Percentiles rank a stretch among this genome's conserved stretches.
These are phyloP conservation scores for Ceyx margarethae DNA, from an alignment of 2,113 vertebrate species.

Conservation along the genomic window DNA sequence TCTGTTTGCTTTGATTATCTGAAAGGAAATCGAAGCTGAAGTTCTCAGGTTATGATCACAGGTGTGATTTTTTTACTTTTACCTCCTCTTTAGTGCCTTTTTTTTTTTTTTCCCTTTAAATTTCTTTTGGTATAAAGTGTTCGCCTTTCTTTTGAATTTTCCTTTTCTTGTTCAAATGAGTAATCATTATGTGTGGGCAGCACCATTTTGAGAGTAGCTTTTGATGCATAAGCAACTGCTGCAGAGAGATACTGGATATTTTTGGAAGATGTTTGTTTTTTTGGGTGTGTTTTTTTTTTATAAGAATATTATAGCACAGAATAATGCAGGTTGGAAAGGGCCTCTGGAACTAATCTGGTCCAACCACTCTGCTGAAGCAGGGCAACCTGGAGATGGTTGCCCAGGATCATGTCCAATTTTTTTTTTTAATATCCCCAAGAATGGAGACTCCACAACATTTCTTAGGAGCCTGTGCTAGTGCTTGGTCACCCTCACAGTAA, in stretches of 20 bases:
- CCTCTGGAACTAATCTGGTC: background rate
- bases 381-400: background rate
- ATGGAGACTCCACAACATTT: background rate
- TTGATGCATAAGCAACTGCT: slow-evolving; percentile 19
- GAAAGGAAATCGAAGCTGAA: background rate
- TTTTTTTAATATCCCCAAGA: background rate
- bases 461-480: background rate
- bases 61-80: background rate
- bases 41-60: background rate
- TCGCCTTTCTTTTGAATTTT: background rate
- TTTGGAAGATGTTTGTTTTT: background rate
- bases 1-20: background rate
- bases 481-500: background rate
- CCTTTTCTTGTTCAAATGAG: slow-evolving; percentile 19
- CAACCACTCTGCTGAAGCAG: background rate
- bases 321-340: background rate
- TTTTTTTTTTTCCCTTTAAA: background rate
- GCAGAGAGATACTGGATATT: background rate
- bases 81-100: background rate
- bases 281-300: background rate
- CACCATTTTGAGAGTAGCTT: background rate
- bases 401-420: background rate
- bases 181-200: slow-evolving; percentile 36
- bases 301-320: background rate
- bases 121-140: background rate